Base-by-base conservation (phyloP, 2,888 invertebrate species). In the Tachystola acroxantha region DNA sequence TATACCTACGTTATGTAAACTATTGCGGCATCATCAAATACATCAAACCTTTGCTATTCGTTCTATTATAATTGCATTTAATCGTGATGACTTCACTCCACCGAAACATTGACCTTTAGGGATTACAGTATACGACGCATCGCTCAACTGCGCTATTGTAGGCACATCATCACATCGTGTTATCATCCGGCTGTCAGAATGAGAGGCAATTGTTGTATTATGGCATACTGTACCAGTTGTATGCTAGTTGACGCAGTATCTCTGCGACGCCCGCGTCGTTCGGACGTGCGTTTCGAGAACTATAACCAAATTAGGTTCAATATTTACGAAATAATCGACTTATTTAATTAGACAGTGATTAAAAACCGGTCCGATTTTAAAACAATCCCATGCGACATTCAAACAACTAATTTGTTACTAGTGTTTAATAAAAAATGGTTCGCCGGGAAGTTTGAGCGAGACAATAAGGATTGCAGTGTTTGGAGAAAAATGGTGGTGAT, bases 61-160 rank as follows among this genome's bases (percentile, higher is more conserved):
- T n/a, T n/a, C n/a, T n/a, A n/a, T n/a, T n/a, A n/a, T 51, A 64
- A 66, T 67, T 65, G 52, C 53, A n/a, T 50, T 46, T 61, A 67
- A 66, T 65, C 62, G 59, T 35, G 71, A 24, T 73, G 72, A 76
- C 74, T 75, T 75, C 79, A 76, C 74, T 75, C 75, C 79, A 79
- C 69, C 68, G 71, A 80, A 81, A 79, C 84, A 82, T 81, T 82
- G 84, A 84, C 82, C 84, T 82, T 82, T 50, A 61, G 57, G 63
- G 70, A 70, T 71, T 70, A 71, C 32, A 45, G 27, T 44, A 42
- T 7, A n/a, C 24, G n/a, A 6, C 24, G 24, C 24, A 4, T 24
- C 24, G 2, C n/a, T 7, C 24, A 24, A 24, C 24, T 24, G n/a
- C 4, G n/a, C 29, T 30, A 38, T 39, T 39, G 39, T 39, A 19